Evolutionary conservation across 2,113 vertebrate species (phyloP), one percentile per base, ranked within the genome.

Genomic region (Cavia porcellus): DNA sequence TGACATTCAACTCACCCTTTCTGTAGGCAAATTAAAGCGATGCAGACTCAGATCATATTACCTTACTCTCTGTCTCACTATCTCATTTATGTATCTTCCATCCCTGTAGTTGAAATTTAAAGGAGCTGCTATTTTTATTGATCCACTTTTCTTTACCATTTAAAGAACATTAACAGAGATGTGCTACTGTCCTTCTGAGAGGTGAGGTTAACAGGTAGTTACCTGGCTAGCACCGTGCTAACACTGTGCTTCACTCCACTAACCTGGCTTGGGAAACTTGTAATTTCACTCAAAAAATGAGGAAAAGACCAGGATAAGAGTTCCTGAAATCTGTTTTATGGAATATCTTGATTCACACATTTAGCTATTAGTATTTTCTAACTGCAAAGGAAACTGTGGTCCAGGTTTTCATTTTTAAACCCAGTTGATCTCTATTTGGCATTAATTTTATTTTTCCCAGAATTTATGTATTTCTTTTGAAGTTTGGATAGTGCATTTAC

Each of bases 11-110:
- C 0, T 93, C 86, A 90, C 68, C 96, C 68, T 91, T 61, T 61
- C 96, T 90, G 50, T 94, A 77, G 86, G 50, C 79, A 89, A 94
- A 66, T 80, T 55, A 95, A 91, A 91, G 61, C 72, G 72, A n/a
- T 14, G 42, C 85, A 90, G 1, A 91, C 11, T 94, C 66, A 83
- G 57, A 42, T 64, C 85, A 9, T 5, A 4, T 96, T 86, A 75
- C 59, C 10, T 38, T 83, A 57, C 14, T 89, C 35, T 89, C 83
- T 15, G 79, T 61, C 38, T 24, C 70, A 11, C n/a, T 57, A 2
- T 25, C 38, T 94, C 22, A 70, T 52, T 90, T 80, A 70, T 20
- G 32, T 83, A 15, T 52, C 87, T 93, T 72, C 61, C 24, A 47
- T 94, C 28, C 30, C 88, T 50, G 17, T 68, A 38, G 52, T 45